Percentiles rank a stretch among this genome's conserved stretches.
Evolutionary conservation across 2,797 vertebrate genomes (phyloP).

Genomic region (Emys orbicularis): DNA sequence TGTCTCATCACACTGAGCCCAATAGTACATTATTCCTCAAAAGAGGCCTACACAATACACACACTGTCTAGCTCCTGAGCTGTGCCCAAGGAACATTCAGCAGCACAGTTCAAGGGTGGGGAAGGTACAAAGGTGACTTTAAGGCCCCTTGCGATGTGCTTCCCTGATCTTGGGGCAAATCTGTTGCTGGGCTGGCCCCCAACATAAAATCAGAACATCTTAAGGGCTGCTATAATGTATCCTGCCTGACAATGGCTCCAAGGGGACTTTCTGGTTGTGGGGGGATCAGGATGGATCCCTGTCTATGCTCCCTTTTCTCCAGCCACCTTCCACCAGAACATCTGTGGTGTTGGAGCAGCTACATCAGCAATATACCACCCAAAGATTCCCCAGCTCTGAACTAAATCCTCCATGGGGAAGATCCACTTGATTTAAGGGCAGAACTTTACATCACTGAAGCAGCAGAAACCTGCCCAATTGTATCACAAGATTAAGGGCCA

Average conservation of each 20-base stretch:
- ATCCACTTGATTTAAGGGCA: constrained; percentile 9
- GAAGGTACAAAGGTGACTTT: fast-evolving
- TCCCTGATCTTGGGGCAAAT: background rate
- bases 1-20: constrained; percentile 15
- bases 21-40: background rate
- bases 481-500: constrained; percentile 24
- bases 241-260: background rate
- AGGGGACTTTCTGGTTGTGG: background rate
- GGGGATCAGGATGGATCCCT: background rate
- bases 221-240: background rate
- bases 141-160: fast-evolving
- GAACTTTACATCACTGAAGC: background rate
- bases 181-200: background rate
- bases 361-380: constrained; percentile 4
- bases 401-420: background rate
- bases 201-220: fast-evolving
- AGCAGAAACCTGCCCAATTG: constrained; percentile 34
- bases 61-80: fast-evolving
- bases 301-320: background rate
- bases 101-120: fast-evolving
- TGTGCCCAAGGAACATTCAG: fast-evolving
- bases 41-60: background rate
- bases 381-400: background rate
- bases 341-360: background rate
- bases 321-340: background rate